Percentiles rank a stretch among this genome's conserved stretches.
phyloP scores from a whole-genome alignment of 2,113 vertebrate genomes.

The Heterochromis multidens region DNA sequence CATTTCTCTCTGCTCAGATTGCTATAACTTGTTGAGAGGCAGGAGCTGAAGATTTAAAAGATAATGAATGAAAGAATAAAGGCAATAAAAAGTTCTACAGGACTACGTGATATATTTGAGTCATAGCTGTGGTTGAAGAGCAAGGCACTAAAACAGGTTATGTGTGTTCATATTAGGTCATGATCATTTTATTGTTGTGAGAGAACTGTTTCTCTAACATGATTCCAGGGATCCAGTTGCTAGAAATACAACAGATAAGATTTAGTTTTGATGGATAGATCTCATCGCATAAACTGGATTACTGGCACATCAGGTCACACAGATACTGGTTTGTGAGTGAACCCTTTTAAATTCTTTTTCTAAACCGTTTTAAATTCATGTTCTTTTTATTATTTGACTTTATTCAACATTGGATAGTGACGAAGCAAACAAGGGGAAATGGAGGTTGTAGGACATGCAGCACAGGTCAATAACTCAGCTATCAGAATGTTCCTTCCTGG shows the following conservation, averaged over 20 bases:
- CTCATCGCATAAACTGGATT: not conserved
- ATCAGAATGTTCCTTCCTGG: not conserved
- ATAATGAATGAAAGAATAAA: not conserved
- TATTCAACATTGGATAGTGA: not conserved
- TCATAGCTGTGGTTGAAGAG: not conserved
- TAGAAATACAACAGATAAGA: not conserved
- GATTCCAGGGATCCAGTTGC: not conserved
- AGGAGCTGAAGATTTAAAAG: not conserved
- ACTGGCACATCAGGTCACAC: not conserved
- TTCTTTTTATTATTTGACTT: not conserved
- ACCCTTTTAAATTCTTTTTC: not conserved
- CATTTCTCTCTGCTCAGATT: not conserved
- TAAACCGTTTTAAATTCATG: not conserved
- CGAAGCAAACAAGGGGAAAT: not conserved
- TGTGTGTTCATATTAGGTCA: not conserved
- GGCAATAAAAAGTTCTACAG: not conserved
- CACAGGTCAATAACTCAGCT: not conserved
- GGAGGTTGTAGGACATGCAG: not conserved
- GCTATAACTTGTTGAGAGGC: not conserved
- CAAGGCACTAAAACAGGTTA: not conserved
- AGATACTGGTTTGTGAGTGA: not conserved
- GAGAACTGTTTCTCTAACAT: not conserved
- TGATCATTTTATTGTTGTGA: not conserved
- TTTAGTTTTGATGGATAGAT: not conserved
- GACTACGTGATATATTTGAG: not conserved